A percentile compares a stretch with the other conserved stretches of the same genome.
Conservation (phyloP, 2,888 invertebrate genomes). For the Syritta pipiens region DNA sequence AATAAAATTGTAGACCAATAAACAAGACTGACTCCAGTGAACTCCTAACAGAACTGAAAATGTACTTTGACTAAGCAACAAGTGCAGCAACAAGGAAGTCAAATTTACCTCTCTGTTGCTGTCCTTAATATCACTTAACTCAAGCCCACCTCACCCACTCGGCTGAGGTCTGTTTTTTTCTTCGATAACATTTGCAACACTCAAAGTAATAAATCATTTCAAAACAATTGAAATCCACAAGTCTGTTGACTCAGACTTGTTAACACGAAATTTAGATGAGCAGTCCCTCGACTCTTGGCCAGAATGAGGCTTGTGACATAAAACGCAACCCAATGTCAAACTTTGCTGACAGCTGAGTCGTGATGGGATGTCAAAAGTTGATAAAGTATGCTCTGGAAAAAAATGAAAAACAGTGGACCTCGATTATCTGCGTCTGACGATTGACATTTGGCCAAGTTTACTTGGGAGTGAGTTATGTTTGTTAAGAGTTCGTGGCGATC, state of each 20-base stretch:
- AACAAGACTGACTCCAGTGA: too few species aligned
- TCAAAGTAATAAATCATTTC: not conserved
- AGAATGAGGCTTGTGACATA: too few species aligned
- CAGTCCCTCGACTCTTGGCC: not conserved
- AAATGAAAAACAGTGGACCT: constrained; percentile 8
- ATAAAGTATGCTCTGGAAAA: constrained; percentile 9
- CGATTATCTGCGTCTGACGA: constrained; percentile 11
- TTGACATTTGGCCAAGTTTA: constrained; percentile 54
- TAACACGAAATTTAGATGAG: too few species aligned
- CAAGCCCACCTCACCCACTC: too few species aligned
- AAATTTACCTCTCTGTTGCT: too few species aligned
- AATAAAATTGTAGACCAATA: too few species aligned
- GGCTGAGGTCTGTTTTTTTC: too few species aligned
- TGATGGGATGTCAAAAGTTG: constrained; percentile 49
- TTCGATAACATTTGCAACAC: constrained; percentile 1
- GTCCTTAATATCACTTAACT: constrained; percentile 9
- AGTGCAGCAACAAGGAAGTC: too few species aligned
- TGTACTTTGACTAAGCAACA: too few species aligned
- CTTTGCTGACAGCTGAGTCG: constrained; percentile 18
- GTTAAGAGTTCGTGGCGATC: not conserved
- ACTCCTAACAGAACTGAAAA: too few species aligned
- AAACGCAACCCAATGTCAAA: constrained; percentile 51
- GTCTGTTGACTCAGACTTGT: not conserved
- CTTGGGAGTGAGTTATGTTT: constrained; percentile 5
- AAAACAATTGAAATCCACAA: not conserved